phyloP scores from a whole-genome alignment of 2,888 invertebrate species.

The Eupithecia centaureata region DNA sequence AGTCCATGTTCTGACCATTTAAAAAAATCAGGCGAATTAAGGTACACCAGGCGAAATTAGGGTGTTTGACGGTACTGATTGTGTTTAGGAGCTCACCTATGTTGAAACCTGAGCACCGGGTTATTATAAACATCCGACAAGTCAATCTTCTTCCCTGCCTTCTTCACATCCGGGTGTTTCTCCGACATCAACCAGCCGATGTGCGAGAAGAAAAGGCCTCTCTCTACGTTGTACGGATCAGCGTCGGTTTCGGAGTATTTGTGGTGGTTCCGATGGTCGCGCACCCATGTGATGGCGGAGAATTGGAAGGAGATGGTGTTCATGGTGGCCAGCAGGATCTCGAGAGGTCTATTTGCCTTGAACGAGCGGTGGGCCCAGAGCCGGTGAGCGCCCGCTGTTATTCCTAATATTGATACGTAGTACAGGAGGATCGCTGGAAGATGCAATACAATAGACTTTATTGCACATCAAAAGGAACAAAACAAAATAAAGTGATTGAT shows the following conservation, averaged over 20 bases:
- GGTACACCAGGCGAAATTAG: not conserved
- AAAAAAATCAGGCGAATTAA: not conserved
- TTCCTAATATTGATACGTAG: slow-evolving; percentile 36
- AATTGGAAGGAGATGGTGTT: slow-evolving; percentile 55
- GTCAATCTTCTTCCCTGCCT: slow-evolving; percentile 87
- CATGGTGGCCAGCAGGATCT: slow-evolving; percentile 46
- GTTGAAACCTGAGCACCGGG: slow-evolving; percentile 88
- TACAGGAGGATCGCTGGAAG: slow-evolving; percentile 18
- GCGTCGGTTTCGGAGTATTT: slow-evolving; percentile 89
- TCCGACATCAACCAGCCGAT: slow-evolving; percentile 91
- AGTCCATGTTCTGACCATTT: not conserved
- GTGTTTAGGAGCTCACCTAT: slow-evolving; percentile 73
- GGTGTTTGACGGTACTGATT: not conserved
- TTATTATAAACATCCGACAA: slow-evolving; percentile 88
- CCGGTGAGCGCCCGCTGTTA: slow-evolving; percentile 53
- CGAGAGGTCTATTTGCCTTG: slow-evolving; percentile 50
- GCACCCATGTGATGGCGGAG: slow-evolving; percentile 66
- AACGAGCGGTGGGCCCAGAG: slow-evolving; percentile 53
- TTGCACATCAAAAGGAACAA: too few species aligned
- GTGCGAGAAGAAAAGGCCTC: slow-evolving; percentile 93
- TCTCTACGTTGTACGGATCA: slow-evolving; percentile 89
- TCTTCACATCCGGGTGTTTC: slow-evolving; percentile 90
- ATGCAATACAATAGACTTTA: too few species aligned
- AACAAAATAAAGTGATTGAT: too few species aligned
- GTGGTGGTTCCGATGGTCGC: slow-evolving; percentile 75